Evolutionary conservation across 2,797 vertebrate genomes (phyloP), one percentile per base, ranked within the genome.

Genomic region (Pteropus rufus): DNA sequence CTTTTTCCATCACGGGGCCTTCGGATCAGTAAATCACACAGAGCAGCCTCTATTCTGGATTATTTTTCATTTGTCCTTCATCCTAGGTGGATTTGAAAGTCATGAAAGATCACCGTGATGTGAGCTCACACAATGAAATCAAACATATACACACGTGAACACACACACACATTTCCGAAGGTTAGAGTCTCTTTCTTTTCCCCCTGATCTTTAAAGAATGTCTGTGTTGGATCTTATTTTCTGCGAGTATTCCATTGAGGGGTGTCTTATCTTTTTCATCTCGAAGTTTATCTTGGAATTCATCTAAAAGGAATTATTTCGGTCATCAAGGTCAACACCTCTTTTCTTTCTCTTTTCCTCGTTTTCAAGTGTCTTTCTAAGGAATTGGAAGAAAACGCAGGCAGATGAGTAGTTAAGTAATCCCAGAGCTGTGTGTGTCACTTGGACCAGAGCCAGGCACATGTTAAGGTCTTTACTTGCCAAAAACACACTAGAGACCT

Each of bases 401-500:
- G 54, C 7, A 89, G 58, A 83, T 97, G 81, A 93, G 90, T 49
- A 75, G 2, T 72, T 96, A 95, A 97, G 6, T 52, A 89, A 24
- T 92, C 72, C 89, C 97, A 83, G 79, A 91, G n/a, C 49, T 36
- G 34, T 83, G 16, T 82, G 58, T 95, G 88, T 92, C 93, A 80
- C 70, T 76, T 94, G 89, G 54, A 93, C 26, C 4, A 12, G 19
- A 76, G 70, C 81, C 89, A 84, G 92, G 24, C 29, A 85, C 95
- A 96, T 94, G 95, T 7, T 84, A 82, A 85, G 24, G 85, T 72
- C 93, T 58, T 77, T 3, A 1, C 1, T 92, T 97, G 92, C 94
- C 96, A 80, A 96, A 97, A 96, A 84, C n/a, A 81, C 94, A 19
- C 24, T 70, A 96, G 95, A 65, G 96, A 93, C 93, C 23, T 92